phyloP scores from a whole-genome alignment of 30 jellyfish, hydroid and myxozoan species.

The Mastigias papua region DNA sequence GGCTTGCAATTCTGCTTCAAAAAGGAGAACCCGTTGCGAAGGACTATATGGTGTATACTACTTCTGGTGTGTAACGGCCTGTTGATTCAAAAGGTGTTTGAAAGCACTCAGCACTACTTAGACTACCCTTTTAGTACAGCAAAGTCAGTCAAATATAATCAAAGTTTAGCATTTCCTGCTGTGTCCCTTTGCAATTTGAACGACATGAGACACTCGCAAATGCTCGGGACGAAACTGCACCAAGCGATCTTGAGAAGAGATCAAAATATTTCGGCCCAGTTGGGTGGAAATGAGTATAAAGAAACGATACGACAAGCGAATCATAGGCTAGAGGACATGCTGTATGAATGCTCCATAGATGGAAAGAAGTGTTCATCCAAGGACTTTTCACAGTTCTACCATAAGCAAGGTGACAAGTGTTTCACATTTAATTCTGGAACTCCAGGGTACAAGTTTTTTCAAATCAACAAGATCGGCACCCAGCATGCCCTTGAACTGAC shows the following conservation, averaged over 20 bases:
- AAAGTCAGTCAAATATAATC: conserved; percentile 51
- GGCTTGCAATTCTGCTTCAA: conserved; percentile 88
- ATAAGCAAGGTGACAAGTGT: conserved; percentile 91
- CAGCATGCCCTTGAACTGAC: conserved; percentile 70
- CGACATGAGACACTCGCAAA: conserved; percentile 76
- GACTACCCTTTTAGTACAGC: conserved; percentile 86
- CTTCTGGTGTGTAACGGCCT: conserved; percentile 68
- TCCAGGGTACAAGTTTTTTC: conserved; percentile 45
- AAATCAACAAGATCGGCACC: conserved; percentile 74
- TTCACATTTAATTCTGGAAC: conserved; percentile 88
- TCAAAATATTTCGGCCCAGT: conserved; percentile 7
- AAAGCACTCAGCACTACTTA: conserved; percentile 80
- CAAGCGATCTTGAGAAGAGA: conserved; percentile 49
- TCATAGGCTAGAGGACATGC: conserved; percentile 84
- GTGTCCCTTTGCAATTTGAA: conserved; percentile 90
- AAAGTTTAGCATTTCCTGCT: conserved; percentile 84
- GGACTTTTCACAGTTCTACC: conserved; percentile 70
- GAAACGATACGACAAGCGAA: conserved; percentile 63
- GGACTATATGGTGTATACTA: conserved; percentile 71
- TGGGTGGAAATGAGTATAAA: conserved; percentile 75
- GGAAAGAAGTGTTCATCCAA: conserved; percentile 73
- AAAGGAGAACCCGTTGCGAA: conserved; percentile 81
- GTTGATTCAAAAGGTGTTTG: conserved; percentile 79
- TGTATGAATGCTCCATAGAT: conserved; percentile 73
- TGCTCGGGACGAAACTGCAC: conserved; percentile 84